A percentile compares a stretch with the other conserved stretches of the same genome.
Evolutionary conservation across 2,888 invertebrate genomes (phyloP).

Genomic region (Hemithea aestivaria): DNA sequence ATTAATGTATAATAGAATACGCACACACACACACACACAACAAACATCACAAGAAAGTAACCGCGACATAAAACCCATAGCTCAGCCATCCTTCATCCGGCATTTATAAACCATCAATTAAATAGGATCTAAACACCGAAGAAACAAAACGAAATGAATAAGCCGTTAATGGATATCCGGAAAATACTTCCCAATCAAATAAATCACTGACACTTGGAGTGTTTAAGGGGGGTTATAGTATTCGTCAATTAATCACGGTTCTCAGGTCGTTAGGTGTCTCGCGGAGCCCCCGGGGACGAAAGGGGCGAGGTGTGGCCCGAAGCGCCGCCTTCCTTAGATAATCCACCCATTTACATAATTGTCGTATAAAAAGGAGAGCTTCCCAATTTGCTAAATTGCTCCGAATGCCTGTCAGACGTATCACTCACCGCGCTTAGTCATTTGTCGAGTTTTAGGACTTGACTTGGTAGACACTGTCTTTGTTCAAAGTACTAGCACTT

Average conservation of each 20-base stretch:
- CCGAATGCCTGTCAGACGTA: slow-evolving; percentile 60
- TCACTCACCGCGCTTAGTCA: slow-evolving; percentile 24
- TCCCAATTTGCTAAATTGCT: slow-evolving; percentile 79
- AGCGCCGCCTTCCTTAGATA: slow-evolving; percentile 72
- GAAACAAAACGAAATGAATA: slow-evolving; percentile 45
- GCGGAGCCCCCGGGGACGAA: slow-evolving; percentile 54
- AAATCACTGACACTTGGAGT: slow-evolving; percentile 55
- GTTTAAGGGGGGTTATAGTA: slow-evolving; percentile 50
- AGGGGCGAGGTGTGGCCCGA: slow-evolving; percentile 66
- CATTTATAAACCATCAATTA: slow-evolving; percentile 28
- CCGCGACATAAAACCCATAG: slow-evolving; percentile 11
- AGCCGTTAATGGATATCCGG: slow-evolving; percentile 54
- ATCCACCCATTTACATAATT: slow-evolving; percentile 80
- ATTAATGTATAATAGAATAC: too few species aligned
- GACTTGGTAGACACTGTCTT: neutral
- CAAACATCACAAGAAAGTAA: too few species aligned
- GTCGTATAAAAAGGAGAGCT: slow-evolving; percentile 77
- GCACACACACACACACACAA: too few species aligned
- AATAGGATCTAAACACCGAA: slow-evolving; percentile 28
- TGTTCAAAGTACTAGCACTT: too few species aligned
- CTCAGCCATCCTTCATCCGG: slow-evolving; percentile 2
- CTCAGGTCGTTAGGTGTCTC: slow-evolving; percentile 62
- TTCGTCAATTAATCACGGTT: slow-evolving; percentile 71
- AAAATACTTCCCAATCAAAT: slow-evolving; percentile 65
- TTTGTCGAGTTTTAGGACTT: neutral